phyloP scores from a whole-genome alignment of 2,113 vertebrate species.

The Canis aureus region DNA sequence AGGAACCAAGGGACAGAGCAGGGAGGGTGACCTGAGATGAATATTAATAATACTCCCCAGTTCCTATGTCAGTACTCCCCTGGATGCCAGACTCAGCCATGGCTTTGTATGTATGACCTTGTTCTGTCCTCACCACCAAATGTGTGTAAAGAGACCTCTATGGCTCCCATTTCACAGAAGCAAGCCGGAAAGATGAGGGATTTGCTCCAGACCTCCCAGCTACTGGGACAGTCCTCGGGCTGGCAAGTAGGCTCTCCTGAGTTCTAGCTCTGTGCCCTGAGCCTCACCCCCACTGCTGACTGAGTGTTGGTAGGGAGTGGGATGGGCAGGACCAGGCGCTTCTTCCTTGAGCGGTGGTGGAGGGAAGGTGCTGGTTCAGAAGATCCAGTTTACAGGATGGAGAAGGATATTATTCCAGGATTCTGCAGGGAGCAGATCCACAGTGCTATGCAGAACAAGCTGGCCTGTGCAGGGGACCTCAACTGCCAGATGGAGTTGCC shows the following conservation, averaged over 20 bases:
- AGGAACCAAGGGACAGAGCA: neutral
- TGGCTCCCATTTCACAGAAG: neutral
- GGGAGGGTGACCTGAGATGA: neutral
- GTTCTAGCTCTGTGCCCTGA: neutral
- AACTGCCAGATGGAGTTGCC: neutral
- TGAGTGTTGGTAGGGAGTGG: neutral
- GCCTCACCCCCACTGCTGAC: neutral
- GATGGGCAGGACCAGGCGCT: neutral
- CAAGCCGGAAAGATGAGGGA: neutral
- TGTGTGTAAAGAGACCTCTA: neutral
- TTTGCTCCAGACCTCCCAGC: neutral
- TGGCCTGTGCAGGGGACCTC: neutral
- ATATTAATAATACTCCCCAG: neutral
- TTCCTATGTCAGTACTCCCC: accelerated
- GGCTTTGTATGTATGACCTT: neutral
- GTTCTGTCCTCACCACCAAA: neutral
- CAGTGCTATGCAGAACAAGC: neutral
- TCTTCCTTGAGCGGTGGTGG: neutral
- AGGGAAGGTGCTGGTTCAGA: neutral
- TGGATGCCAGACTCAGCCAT: neutral
- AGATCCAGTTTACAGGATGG: neutral
- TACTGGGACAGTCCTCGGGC: neutral
- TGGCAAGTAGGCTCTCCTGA: neutral
- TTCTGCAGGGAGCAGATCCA: neutral
- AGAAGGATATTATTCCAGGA: neutral